phyloP scores from a whole-genome alignment of 2,888 invertebrate genomes.

The Erannis defoliaria region DNA sequence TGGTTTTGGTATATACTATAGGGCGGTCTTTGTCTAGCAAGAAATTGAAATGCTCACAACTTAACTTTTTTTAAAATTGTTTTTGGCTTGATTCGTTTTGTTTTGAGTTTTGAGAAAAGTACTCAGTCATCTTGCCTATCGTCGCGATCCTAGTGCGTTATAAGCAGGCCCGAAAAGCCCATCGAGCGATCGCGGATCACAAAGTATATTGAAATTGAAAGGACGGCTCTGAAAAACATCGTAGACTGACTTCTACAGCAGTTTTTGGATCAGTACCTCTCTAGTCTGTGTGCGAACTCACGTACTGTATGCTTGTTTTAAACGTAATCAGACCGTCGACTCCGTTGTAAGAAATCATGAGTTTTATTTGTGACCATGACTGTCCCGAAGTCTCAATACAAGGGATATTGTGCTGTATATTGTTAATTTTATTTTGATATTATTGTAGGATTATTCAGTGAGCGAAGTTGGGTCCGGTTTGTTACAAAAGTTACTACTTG shows the following conservation, averaged over 20 bases:
- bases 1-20: too few relatives aligned
- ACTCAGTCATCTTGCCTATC: too few relatives aligned
- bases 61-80: too few relatives aligned
- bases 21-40: too few relatives aligned
- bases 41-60: too few relatives aligned
- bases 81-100: too few relatives aligned
- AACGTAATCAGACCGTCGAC: neutral
- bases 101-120: too few relatives aligned
- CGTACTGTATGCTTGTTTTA: constrained; percentile 1
- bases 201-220: constrained; percentile 4
- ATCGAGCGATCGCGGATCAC: neutral
- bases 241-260: neutral
- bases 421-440: neutral
- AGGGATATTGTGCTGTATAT: neutral
- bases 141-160: neutral
- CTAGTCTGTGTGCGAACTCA: constrained; percentile 10
- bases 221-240: neutral
- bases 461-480: neutral
- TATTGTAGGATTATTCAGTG: neutral
- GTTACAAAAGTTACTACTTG: neutral
- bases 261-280: constrained; percentile 2
- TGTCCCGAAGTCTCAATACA: constrained; percentile 9
- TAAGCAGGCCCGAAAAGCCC: neutral
- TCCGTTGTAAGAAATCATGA: constrained; percentile 2
- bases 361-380: constrained; percentile 7